A percentile compares a stretch with the other conserved stretches of the same genome.
Conservation (phyloP, 53 echinoderm and acorn worm genomes). For the Hippasteria phrygiana region DNA sequence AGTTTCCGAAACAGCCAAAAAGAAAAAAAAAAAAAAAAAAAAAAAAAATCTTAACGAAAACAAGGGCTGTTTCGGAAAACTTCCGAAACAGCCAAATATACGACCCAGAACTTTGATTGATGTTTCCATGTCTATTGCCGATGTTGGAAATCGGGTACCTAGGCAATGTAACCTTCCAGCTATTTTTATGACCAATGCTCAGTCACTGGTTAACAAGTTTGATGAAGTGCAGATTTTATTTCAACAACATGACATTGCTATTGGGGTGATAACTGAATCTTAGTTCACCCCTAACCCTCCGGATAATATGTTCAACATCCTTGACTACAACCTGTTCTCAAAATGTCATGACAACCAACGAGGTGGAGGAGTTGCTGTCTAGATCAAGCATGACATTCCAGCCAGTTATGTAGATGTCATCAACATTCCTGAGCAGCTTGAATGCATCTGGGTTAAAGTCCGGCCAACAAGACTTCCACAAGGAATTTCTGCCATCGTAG, state of each 20-base stretch:
- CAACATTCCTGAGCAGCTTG: not conserved
- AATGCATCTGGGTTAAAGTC: slow-evolving; percentile 13
- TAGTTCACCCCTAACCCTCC: slow-evolving; percentile 8
- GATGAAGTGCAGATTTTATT: slow-evolving; percentile 17
- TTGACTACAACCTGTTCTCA: slow-evolving; percentile 20
- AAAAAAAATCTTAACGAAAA: too few species aligned
- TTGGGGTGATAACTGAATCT: slow-evolving; percentile 51
- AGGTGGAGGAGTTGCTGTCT: slow-evolving; percentile 46
- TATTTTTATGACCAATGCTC: slow-evolving; percentile 9
- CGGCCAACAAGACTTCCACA: not conserved
- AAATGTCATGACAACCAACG: slow-evolving; percentile 9
- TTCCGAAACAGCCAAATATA: too few species aligned
- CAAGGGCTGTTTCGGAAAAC: too few species aligned
- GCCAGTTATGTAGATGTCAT: not conserved
- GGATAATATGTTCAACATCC: not conserved
- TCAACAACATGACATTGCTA: slow-evolving; percentile 1
- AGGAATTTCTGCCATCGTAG: slow-evolving; percentile 17
- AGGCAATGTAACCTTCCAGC: not conserved
- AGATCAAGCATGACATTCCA: not conserved
- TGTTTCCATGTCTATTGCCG: too few species aligned
- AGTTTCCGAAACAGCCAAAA: too few species aligned
- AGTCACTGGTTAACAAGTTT: slow-evolving; percentile 8
- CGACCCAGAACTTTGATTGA: too few species aligned
- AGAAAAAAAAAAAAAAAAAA: too few species aligned
- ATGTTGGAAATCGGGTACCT: too few species aligned